A percentile compares a stretch with the other conserved stretches of the same genome.
Evolutionary conservation across 2,797 vertebrate species (phyloP).

Genomic region (Dallia pectoralis): DNA sequence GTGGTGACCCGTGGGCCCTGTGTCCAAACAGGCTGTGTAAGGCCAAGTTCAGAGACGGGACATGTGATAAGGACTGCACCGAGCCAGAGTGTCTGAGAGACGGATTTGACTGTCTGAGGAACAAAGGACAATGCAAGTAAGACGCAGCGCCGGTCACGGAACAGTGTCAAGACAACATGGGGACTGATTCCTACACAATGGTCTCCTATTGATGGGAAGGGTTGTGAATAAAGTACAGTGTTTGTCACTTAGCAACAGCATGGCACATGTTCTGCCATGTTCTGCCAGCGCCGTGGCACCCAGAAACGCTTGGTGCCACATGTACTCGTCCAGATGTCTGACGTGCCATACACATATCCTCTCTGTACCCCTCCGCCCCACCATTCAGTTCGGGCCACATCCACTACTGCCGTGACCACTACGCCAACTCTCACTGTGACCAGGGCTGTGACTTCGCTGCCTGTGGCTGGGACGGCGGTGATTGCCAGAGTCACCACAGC

Average conservation of each 20-base stretch:
- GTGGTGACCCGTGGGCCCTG: conserved; percentile 75
- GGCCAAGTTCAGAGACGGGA: conserved; percentile 77
- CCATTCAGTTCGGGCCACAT: conserved; percentile 75
- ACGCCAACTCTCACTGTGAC: conserved; percentile 82
- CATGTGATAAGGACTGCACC: conserved; percentile 77
- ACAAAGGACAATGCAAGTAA: conserved; percentile 79
- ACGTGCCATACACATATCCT: neutral
- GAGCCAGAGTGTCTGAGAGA: conserved; percentile 80
- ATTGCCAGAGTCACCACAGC: conserved; percentile 69
- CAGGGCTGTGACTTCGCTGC: conserved; percentile 77
- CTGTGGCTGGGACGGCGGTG: conserved; percentile 89
- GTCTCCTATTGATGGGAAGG: neutral
- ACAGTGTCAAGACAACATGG: neutral
- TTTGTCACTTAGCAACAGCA: too few species aligned
- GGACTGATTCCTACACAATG: neutral
- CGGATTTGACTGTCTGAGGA: conserved; percentile 81
- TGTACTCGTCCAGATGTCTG: neutral
- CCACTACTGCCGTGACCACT: conserved; percentile 82
- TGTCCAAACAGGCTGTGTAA: conserved; percentile 76
- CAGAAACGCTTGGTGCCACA: neutral
- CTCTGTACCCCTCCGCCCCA: neutral
- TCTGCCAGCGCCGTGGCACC: too few species aligned
- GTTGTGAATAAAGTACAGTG: neutral
- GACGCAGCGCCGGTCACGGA: conserved; percentile 25
- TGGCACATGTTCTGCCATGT: too few species aligned